Evolutionary conservation across 2,113 vertebrate genomes (phyloP).

Genomic region (Sardina pilchardus): DNA sequence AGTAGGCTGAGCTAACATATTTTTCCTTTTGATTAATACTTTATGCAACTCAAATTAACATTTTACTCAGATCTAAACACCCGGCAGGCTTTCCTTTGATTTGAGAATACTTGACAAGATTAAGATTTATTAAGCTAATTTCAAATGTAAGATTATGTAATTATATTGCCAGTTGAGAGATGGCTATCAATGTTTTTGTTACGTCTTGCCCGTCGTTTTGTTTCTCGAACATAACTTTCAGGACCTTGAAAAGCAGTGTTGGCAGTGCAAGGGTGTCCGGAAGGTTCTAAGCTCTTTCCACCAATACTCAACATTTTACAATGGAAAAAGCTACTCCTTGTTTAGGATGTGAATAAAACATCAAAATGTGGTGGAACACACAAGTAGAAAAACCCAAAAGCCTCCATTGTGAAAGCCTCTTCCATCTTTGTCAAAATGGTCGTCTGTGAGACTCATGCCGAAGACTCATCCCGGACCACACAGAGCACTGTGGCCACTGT

Average conservation of each 20-base stretch:
- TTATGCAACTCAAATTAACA: neutral
- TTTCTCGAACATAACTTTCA: neutral
- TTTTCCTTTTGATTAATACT: neutral
- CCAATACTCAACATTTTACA: too few relatives aligned
- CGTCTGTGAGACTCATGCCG: neutral
- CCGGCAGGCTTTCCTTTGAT: neutral
- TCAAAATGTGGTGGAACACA: neutral
- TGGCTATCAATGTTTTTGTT: neutral
- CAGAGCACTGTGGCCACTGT: neutral
- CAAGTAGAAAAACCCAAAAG: neutral
- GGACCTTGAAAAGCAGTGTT: neutral
- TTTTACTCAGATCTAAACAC: neutral
- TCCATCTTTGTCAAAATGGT: neutral
- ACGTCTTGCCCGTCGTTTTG: neutral
- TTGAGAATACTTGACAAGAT: neutral
- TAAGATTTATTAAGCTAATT: neutral
- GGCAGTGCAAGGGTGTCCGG: neutral
- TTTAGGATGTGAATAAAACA: too few relatives aligned
- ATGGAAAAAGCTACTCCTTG: too few relatives aligned
- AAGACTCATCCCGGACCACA: neutral
- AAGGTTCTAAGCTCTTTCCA: neutral
- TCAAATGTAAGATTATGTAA: neutral
- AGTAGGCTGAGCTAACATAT: neutral
- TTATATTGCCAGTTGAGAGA: neutral
- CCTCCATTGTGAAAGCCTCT: too few relatives aligned